Evolutionary conservation across 2,888 invertebrate species (phyloP), one percentile per base, ranked within the genome.

Genomic region (Rhagonycha lutea): DNA sequence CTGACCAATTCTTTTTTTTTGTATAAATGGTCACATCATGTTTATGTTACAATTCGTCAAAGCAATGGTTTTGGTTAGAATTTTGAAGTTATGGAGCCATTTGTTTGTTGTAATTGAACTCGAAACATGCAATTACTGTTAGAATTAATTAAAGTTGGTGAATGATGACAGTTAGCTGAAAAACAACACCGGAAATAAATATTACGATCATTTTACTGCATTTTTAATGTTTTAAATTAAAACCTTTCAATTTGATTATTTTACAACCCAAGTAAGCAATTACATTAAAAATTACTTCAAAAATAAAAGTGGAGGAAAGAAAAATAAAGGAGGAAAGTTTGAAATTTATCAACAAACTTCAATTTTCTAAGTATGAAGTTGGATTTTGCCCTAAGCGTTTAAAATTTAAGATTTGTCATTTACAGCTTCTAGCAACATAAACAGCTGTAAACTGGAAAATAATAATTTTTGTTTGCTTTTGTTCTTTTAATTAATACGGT

Each of bases 1-100:
- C 77, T 47, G 65, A 29, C 74, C 81, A 81, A 81, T 81, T 81
- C 79, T 78, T 80, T 78, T 75, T 79, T 73, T 75, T 79, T 65
- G 63, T 65, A 26, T 65, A 65, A 65, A 65, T 65, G 63, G 24
- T 47, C 63, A 26, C 63, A 65, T 65, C 63, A 65, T 65, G 63
- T 65, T 65, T 65, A 65, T 65, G 63, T 65, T 65, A 65, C 23
- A 65, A 65, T 65, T 65, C 63, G 18, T 65, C 63, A 65, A 65
- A 65, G 24, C 26, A 65, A 65, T 26, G 23, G 24, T 65, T 62
- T 65, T 65, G 63, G 23, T 14, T 65, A 23, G 23, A 24, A 65
- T 18, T 65, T 65, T 65, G 24, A 65, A 65, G n/a, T 47, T 47
- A n/a, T 47, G 47, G 5, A 47, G 47, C 47, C 47, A 47, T 47